Percentiles rank a stretch among this genome's conserved stretches.
These are phyloP conservation scores for Rapana venosa DNA, from an alignment of 2,888 invertebrate genomes.

Conservation along the genomic window DNA sequence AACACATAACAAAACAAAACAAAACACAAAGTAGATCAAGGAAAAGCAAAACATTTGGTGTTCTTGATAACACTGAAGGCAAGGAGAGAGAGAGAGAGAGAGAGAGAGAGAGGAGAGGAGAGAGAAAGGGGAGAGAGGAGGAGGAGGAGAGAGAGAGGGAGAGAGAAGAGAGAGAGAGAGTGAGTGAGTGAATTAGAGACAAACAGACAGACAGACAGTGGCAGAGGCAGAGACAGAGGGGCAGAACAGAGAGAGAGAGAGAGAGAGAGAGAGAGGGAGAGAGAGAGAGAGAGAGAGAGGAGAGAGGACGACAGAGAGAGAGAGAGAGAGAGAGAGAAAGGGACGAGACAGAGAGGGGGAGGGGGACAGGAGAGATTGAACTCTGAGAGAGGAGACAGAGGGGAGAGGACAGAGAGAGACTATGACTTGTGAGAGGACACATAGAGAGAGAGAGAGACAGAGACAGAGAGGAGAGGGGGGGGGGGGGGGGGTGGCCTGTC, in stretches of 20 bases:
- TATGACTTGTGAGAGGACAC: neutral
- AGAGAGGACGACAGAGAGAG: slow-evolving; percentile 9
- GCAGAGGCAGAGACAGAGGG: neutral
- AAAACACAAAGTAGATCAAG: too few relatives aligned
- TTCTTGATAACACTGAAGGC: too few relatives aligned
- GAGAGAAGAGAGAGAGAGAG: too few relatives aligned
- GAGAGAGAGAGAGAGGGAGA: neutral
- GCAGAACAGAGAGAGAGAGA: neutral
- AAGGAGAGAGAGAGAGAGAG: too few relatives aligned
- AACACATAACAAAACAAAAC: too few relatives aligned
- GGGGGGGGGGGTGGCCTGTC: too few relatives aligned
- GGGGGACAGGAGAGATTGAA: too few relatives aligned
- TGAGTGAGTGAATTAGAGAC: too few relatives aligned
- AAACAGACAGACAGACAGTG: neutral
- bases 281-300: neutral
- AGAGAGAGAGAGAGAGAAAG: slow-evolving; percentile 32
- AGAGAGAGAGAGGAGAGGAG: too few relatives aligned
- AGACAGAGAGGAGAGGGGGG: neutral
- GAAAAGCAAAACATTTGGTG: too few relatives aligned
- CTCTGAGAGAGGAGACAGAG: slow-evolving; percentile 5
- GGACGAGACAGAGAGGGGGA: neutral
- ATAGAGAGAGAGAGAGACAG: slow-evolving; percentile 27
- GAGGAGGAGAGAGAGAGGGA: too few relatives aligned
- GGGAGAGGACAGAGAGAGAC: slow-evolving; percentile 9
- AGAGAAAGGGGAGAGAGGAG: too few relatives aligned